These are phyloP conservation scores for Petrophora chlorosata DNA, from an alignment of 2,888 invertebrate genomes.

Conservation along the genomic window DNA sequence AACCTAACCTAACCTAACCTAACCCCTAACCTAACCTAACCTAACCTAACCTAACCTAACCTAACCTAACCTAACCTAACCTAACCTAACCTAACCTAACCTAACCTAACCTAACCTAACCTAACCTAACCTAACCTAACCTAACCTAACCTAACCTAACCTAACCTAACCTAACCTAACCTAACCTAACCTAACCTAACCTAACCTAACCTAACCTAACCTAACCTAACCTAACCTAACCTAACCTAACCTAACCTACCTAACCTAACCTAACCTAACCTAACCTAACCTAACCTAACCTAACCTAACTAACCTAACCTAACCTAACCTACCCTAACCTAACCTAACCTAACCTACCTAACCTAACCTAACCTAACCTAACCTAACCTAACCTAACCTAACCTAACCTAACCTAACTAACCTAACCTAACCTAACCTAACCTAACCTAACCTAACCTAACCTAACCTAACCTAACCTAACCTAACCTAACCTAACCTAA, in stretches of 20 bases:
- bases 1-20: conserved; percentile 24
- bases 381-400: conserved; percentile 28
- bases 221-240: conserved; percentile 31
- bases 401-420: conserved; percentile 15
- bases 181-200: conserved; percentile 28
- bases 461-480: conserved; percentile 34
- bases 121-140: conserved; percentile 24
- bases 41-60: conserved; percentile 34
- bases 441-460: conserved; percentile 35
- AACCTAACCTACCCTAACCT: conserved; percentile 18
- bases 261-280: conserved; percentile 27
- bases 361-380: conserved; percentile 21
- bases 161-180: conserved; percentile 24
- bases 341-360: conserved; percentile 27
- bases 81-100: conserved; percentile 36
- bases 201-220: conserved; percentile 33
- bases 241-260: conserved; percentile 25
- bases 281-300: too few relatives aligned
- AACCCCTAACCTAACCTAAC: conserved; percentile 23
- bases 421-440: too few relatives aligned
- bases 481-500: conserved; percentile 32
- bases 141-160: conserved; percentile 22
- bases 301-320: conserved; percentile 28
- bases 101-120: conserved; percentile 27
- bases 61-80: conserved; percentile 35